Percentiles rank a stretch among this genome's conserved stretches.
These are phyloP conservation scores for Dorcus hopei DNA, from an alignment of 2,888 invertebrate species.

Conservation along the genomic window DNA sequence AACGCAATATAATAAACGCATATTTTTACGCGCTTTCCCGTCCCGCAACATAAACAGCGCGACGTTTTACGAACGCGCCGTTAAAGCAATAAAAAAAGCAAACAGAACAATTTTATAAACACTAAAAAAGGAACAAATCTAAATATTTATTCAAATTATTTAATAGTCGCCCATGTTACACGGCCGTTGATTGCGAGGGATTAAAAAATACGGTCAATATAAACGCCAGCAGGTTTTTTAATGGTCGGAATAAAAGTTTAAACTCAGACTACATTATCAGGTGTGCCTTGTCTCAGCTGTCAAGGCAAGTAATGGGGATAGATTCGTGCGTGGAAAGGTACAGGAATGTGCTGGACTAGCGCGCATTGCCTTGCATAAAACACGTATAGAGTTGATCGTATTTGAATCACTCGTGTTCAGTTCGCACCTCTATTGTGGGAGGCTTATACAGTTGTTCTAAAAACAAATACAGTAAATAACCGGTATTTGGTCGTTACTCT, in stretches of 20 bases:
- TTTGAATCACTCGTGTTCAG: conserved; percentile 30
- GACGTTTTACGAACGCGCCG: not conserved
- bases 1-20: no score
- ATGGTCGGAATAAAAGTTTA: conserved; percentile 33
- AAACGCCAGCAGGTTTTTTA: conserved; percentile 31
- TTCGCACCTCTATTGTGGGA: conserved; percentile 35
- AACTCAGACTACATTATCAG: conserved; percentile 38
- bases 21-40: no score
- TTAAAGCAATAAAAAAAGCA: conserved; percentile 4
- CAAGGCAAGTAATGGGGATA: conserved; percentile 21
- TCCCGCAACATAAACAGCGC: conserved; percentile 4
- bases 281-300: conserved; percentile 31
- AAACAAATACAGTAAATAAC: conserved; percentile 25
- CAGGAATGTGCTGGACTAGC: conserved; percentile 8
- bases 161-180: not conserved
- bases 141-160: conserved; percentile 17
- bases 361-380: conserved; percentile 25
- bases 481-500: conserved; percentile 20
- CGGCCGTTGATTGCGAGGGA: conserved; percentile 13
- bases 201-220: conserved; percentile 24
- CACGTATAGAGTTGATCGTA: conserved; percentile 25
- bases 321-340: not conserved
- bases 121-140: conserved; percentile 8
- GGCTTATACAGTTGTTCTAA: conserved; percentile 33
- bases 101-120: conserved; percentile 13